Conservation (phyloP, 2,888 invertebrate genomes). For the Lepidochitona cinerea region DNA sequence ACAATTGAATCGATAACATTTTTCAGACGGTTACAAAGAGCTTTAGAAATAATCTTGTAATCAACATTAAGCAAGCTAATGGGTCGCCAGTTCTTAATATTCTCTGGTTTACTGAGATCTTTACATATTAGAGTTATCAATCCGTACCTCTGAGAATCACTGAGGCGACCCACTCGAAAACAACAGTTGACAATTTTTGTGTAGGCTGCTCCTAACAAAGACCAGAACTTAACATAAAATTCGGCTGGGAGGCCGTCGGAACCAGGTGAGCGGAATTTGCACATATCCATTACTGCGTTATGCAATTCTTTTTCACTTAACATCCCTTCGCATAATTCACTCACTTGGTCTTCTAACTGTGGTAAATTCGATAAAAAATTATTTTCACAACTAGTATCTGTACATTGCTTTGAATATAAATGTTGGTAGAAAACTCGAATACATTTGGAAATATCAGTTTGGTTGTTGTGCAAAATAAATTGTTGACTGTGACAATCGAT, state of each 20-base stretch:
- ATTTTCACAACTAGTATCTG: neutral
- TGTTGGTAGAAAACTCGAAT: neutral
- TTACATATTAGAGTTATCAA: conserved; percentile 35
- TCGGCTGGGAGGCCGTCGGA: neutral
- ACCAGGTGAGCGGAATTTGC: neutral
- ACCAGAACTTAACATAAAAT: conserved; percentile 6
- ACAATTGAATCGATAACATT: conserved; percentile 27
- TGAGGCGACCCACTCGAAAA: conserved; percentile 18
- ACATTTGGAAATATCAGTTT: neutral
- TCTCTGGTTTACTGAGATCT: conserved; percentile 23
- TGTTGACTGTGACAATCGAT: neutral
- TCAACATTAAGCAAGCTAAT: conserved; percentile 40
- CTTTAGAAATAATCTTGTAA: conserved; percentile 40
- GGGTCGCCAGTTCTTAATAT: conserved; percentile 38
- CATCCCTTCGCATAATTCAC: neutral
- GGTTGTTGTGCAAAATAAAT: neutral
- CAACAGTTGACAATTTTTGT: conserved; percentile 12
- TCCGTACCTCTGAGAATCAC: conserved; percentile 15
- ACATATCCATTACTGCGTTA: neutral
- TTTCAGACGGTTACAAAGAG: conserved; percentile 29
- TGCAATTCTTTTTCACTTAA: neutral
- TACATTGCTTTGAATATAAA: neutral
- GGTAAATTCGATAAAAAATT: neutral
- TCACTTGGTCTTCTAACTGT: neutral
- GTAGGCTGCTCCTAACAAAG: neutral